Evolutionary conservation across 1,140 invertebrate species (phyloP).

Genomic region (Drosophila saltans): DNA sequence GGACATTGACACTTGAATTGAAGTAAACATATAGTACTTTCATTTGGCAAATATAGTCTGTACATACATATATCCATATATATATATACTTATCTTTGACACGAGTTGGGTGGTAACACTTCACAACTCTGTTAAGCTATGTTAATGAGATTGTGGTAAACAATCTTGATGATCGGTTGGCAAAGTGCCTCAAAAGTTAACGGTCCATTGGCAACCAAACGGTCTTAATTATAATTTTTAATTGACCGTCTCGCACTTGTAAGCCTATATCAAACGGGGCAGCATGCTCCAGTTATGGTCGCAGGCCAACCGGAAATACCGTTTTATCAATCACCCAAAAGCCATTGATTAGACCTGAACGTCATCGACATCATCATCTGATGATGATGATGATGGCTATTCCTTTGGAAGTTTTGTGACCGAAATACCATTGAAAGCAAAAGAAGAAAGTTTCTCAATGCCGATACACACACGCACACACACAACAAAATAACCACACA

Average conservation of each 20-base stretch:
- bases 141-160: neutral
- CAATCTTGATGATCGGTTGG: neutral
- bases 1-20: conserved; percentile 76
- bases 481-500: conserved; percentile 5
- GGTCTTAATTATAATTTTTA: conserved; percentile 67
- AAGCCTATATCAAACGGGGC: conserved; percentile 10
- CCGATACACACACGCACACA: no score
- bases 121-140: neutral
- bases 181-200: conserved; percentile 14
- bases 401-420: conserved; percentile 61
- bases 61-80: neutral
- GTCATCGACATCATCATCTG: conserved; percentile 29
- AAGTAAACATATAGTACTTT: conserved; percentile 56
- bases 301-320: conserved; percentile 66
- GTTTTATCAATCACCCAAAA: conserved; percentile 66
- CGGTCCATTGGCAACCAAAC: conserved; percentile 19
- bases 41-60: conserved; percentile 63
- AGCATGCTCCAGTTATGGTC: conserved; percentile 40
- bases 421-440: conserved; percentile 81
- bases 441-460: no score
- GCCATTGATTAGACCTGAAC: conserved; percentile 33
- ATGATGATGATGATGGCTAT: conserved; percentile 39
- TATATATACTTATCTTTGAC: neutral
- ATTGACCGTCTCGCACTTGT: conserved; percentile 54
- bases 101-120: conserved; percentile 26